Percentiles rank a stretch among this genome's conserved stretches.
These are phyloP conservation scores for Rugalucina vietnamica DNA, from an alignment of 2,888 invertebrate species.

Conservation along the genomic window DNA sequence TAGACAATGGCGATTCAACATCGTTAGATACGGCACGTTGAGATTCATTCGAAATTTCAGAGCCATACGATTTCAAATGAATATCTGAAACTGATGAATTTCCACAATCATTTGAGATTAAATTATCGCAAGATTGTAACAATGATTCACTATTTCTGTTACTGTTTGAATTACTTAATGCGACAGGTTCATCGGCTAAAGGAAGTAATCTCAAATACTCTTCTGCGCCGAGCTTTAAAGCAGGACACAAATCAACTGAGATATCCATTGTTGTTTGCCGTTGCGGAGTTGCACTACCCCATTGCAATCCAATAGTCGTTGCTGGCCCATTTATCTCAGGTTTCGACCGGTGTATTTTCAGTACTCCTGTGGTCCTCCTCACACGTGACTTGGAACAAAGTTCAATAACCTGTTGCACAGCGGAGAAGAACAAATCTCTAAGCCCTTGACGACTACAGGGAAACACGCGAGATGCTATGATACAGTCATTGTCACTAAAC, in stretches of 20 bases:
- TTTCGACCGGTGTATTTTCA: background rate
- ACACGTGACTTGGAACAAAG: background rate
- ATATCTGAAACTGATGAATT: too few species aligned
- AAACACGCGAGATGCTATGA: background rate
- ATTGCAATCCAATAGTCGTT: background rate
- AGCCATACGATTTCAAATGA: too few species aligned
- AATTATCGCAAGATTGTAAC: background rate
- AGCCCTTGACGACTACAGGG: background rate
- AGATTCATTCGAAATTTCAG: too few species aligned
- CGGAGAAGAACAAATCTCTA: background rate
- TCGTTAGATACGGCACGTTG: too few species aligned
- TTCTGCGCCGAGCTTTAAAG: background rate
- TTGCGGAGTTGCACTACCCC: background rate
- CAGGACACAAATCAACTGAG: background rate
- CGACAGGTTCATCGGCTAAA: background rate
- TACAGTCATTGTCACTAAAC: background rate
- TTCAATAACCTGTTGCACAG: background rate
- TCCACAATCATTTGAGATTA: background rate
- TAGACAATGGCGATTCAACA: too few species aligned
- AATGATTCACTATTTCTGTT: background rate
- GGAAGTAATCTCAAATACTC: background rate
- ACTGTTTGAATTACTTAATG: background rate
- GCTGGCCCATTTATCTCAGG: background rate
- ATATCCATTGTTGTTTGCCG: background rate
- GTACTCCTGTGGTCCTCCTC: background rate